Base-by-base conservation (phyloP, 2,888 invertebrate species). In the Zelleria hepariella region DNA sequence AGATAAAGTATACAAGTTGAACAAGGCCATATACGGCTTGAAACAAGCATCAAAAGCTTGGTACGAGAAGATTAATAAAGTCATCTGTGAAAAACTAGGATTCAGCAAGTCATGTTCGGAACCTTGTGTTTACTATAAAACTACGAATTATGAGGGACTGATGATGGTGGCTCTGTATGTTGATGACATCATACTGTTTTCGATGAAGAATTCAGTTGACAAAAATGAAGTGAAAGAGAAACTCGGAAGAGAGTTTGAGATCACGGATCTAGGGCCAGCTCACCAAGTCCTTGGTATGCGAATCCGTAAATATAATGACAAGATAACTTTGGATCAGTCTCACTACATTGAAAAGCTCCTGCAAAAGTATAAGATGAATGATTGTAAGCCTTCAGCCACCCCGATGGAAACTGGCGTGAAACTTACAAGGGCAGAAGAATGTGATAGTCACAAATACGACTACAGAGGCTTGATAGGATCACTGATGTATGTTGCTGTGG, bases 21-120 rank as follows among this genome's bases (percentile, higher is more conserved):
- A 65, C 8, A 63, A 62, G 55, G 60, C 61, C 18, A 57, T 65
- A 5, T 65, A 65, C 48, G 64, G 60, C 2, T 53, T 64, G 20
- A 64, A 60, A n/a, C 60, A 60, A 25, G 58, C 60, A 6, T 23
- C 60, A 20, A 58, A 26, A 21, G n/a, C 51, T 6, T 60, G 58
- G 58, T 52, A 57, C n/a, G 61, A 61, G 5, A 63, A 63, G 21
- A 62, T 62, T 23, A 57, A 62, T 56, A 7, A 21, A 8, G 61
- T 59, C n/a, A 56, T 64, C 26, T 24, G 20, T n/a, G 49, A 62
- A 7, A 59, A 61, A 57, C 58, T 59, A 57, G 27, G 23, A 27
- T 60, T 61, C 42, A 51, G n/a, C 24, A 61, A 42, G n/a, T 57
- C 57, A 10, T 55, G 53, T 18, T 58, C 56, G 25, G 62, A 62